These are phyloP conservation scores for Acrossocheilus wenchowensis DNA, from an alignment of 2,797 vertebrate species.

Conservation along the genomic window DNA sequence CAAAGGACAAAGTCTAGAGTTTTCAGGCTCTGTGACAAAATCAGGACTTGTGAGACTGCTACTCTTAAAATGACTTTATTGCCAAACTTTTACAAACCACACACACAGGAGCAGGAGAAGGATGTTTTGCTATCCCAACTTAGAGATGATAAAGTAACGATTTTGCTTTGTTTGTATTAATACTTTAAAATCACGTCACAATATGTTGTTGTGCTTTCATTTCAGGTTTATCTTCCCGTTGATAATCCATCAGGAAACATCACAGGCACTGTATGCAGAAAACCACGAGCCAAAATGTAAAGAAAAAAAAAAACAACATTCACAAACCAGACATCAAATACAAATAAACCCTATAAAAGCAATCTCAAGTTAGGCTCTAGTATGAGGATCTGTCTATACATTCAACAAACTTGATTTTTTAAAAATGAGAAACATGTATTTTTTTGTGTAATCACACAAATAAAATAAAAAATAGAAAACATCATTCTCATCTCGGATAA, in stretches of 20 bases:
- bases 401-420: not conserved
- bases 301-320: not conserved
- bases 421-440: not conserved
- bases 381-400: not conserved
- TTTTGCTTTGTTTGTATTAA: constrained; percentile 12
- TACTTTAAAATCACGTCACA: not conserved
- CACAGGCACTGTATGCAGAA: constrained; percentile 86
- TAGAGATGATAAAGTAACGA: not conserved
- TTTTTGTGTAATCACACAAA: not conserved
- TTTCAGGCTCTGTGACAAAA: constrained; percentile 1
- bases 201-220: constrained; percentile 26
- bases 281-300: constrained; percentile 73
- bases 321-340: constrained; percentile 23
- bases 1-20: constrained; percentile 28
- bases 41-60: not conserved
- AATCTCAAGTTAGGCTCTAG: not conserved
- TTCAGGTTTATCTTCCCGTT: constrained; percentile 88
- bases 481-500: not conserved
- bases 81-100: not conserved
- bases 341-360: constrained; percentile 29
- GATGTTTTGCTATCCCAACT: not conserved
- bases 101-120: not conserved
- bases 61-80: constrained; percentile 16
- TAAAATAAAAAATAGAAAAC: constrained; percentile 9
- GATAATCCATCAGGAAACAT: constrained; percentile 93